These are phyloP conservation scores for Phrynocephalus guinanensis DNA, from an alignment of 2,797 vertebrate species.

Conservation along the genomic window DNA sequence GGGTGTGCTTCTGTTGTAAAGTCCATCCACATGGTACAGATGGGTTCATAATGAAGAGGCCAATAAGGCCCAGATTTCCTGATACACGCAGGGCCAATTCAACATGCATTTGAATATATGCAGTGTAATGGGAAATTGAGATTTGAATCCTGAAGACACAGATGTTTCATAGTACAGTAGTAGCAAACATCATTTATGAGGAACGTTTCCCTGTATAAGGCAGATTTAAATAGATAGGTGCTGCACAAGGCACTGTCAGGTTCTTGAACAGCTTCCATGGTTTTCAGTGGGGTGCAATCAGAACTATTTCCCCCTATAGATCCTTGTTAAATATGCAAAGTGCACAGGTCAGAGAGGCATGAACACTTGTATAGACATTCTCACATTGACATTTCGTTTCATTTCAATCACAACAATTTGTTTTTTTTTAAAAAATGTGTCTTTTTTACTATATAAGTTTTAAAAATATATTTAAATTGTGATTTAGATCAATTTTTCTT, in stretches of 20 bases:
- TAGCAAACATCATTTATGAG: background rate
- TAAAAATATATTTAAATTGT: too few relatives aligned
- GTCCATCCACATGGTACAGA: background rate
- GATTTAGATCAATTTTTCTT: too few relatives aligned
- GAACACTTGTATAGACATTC: background rate
- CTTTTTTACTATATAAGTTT: too few relatives aligned
- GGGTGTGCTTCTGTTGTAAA: background rate
- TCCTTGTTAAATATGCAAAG: background rate
- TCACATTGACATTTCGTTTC: background rate
- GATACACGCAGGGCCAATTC: background rate
- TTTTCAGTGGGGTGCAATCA: background rate
- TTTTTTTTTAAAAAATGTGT: too few relatives aligned
- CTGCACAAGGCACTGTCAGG: too few relatives aligned
- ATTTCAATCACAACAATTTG: background rate
- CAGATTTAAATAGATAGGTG: background rate
- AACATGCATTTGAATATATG: background rate
- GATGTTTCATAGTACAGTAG: background rate
- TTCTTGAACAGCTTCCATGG: background rate
- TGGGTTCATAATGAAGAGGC: background rate
- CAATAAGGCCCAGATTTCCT: background rate
- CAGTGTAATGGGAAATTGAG: background rate
- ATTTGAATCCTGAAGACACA: background rate
- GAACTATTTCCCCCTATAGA: background rate
- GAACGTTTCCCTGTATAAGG: too few relatives aligned
- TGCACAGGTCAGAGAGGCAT: background rate